Percentiles rank a stretch among this genome's conserved stretches.
Evolutionary conservation across 2,888 invertebrate genomes (phyloP).

Genomic region (Drosophila nr. perissopoda): DNA sequence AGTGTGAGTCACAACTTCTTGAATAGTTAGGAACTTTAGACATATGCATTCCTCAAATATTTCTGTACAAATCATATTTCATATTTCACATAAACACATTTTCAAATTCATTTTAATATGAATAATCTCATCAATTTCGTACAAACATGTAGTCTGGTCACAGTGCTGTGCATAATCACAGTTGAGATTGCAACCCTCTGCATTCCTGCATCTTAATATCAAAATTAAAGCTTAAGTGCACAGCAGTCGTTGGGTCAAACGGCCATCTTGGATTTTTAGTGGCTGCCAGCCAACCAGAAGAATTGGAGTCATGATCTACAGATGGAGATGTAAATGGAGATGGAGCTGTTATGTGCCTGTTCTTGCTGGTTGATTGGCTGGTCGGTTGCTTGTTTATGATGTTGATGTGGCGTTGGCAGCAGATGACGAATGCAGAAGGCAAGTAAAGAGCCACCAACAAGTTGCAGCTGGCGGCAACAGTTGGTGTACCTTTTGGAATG

Average conservation of each 20-base stretch:
- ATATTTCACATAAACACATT: background rate
- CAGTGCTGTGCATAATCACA: slow-evolving; percentile 2
- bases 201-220: slow-evolving; percentile 16
- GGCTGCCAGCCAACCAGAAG: slow-evolving; percentile 72
- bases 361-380: slow-evolving; percentile 30
- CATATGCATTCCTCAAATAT: background rate
- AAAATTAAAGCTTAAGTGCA: slow-evolving; percentile 71
- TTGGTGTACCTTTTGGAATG: slow-evolving; percentile 56
- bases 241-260: slow-evolving; percentile 57
- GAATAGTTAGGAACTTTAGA: background rate
- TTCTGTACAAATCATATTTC: background rate
- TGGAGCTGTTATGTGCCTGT: slow-evolving; percentile 13
- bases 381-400: slow-evolving; percentile 56
- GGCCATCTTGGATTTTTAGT: slow-evolving; percentile 73
- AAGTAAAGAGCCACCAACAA: slow-evolving; percentile 62
- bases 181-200: slow-evolving; percentile 16
- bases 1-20: background rate
- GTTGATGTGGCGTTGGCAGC: slow-evolving; percentile 63
- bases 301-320: slow-evolving; percentile 39
- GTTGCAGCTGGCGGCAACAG: slow-evolving; percentile 72
- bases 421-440: slow-evolving; percentile 53
- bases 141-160: background rate
- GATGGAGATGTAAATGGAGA: slow-evolving; percentile 41
- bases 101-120: background rate
- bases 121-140: background rate